Percentiles rank a stretch among this genome's conserved stretches.
phyloP scores from a whole-genome alignment of 1,140 invertebrate genomes.

The Eulimnadia texana region DNA sequence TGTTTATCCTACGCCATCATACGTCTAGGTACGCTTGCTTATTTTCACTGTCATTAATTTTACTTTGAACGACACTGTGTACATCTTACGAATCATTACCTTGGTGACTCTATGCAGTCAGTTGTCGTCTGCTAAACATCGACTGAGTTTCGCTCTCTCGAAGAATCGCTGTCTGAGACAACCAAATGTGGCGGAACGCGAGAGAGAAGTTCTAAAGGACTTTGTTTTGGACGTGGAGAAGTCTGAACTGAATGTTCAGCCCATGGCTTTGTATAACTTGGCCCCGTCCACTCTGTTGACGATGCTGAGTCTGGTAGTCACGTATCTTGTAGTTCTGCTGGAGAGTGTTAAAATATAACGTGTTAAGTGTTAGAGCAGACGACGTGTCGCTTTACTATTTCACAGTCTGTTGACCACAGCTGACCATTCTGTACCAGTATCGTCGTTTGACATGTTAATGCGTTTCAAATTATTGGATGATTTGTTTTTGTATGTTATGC shows the following conservation, averaged over 20 bases:
- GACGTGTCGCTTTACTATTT: no score
- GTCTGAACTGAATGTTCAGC: neutral
- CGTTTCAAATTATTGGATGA: no score
- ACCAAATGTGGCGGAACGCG: neutral
- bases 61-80: neutral
- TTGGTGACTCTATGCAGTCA: neutral
- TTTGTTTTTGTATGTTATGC: no score
- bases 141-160: neutral
- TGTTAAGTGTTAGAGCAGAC: no score
- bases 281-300: neutral
- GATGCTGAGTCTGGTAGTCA: neutral
- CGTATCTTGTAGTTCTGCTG: neutral
- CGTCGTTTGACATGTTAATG: no score
- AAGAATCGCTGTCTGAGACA: neutral
- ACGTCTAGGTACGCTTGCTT: neutral
- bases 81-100: neutral
- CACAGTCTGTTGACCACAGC: no score
- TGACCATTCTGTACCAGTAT: no score
- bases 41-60: neutral
- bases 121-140: neutral
- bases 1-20: neutral
- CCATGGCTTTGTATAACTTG: neutral
- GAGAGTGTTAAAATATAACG: no score
- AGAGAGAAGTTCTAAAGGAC: neutral
- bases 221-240: neutral